These are phyloP conservation scores for Autographa gamma DNA, from an alignment of 2,888 invertebrate species.

Conservation along the genomic window DNA sequence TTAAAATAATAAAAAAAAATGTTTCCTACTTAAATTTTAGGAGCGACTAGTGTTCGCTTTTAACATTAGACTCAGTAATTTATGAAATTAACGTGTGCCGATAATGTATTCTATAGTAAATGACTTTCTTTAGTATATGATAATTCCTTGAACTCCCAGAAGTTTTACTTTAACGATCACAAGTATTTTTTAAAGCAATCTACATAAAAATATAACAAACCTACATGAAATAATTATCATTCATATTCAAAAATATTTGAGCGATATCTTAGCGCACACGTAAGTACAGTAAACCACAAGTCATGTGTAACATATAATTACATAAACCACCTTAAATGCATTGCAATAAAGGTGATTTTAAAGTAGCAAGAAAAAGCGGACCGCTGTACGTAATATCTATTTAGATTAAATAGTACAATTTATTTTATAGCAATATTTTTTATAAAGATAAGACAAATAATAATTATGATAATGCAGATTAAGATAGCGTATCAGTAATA, in stretches of 20 bases:
- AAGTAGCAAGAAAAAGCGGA: background rate
- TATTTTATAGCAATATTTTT: conserved; percentile 39
- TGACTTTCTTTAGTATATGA: background rate
- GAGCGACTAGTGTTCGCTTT: too few relatives aligned
- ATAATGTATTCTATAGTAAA: background rate
- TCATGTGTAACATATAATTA: background rate
- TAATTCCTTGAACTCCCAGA: background rate
- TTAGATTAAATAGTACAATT: conserved; percentile 30
- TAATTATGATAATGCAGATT: conserved; percentile 52
- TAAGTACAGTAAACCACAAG: background rate
- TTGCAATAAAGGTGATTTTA: background rate
- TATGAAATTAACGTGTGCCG: background rate
- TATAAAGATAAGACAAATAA: conserved; percentile 49
- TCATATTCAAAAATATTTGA: background rate
- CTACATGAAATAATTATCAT: background rate
- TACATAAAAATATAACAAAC: background rate
- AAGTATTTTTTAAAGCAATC: too few relatives aligned
- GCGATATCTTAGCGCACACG: background rate
- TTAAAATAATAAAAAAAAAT: too few relatives aligned
- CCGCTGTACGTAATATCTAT: conserved; percentile 4
- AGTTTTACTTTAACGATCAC: too few relatives aligned
- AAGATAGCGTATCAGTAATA: conserved; percentile 40
- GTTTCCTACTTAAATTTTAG: too few relatives aligned
- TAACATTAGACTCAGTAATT: background rate
- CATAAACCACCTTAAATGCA: background rate